Evolutionary conservation across 2,888 invertebrate species (phyloP).

Genomic region (Bursaphelenchus okinawaensis): DNA sequence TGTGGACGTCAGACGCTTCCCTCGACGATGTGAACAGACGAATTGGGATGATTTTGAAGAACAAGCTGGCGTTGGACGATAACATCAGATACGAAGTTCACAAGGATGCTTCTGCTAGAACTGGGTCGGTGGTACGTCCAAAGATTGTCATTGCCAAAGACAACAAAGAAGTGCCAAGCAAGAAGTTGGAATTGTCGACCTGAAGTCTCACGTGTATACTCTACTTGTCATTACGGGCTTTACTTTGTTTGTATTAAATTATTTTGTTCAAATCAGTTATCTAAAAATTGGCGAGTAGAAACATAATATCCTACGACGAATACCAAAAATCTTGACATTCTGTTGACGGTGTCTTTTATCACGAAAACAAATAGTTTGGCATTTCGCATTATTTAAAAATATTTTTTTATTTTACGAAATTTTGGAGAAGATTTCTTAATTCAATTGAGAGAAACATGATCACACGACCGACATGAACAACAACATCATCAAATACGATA

Average conservation of each 20-base stretch:
- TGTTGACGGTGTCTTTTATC: too few species aligned
- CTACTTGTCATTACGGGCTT: too few species aligned
- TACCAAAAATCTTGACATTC: too few species aligned
- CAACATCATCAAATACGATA: not conserved
- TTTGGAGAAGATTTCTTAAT: too few species aligned
- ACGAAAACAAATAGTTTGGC: not conserved
- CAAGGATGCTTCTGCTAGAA: constrained; percentile 47
- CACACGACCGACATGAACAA: not conserved
- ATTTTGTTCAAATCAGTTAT: too few species aligned
- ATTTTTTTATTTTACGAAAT: not conserved
- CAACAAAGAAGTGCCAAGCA: too few species aligned
- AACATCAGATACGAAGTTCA: constrained; percentile 45
- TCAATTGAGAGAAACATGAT: too few species aligned
- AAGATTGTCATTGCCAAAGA: constrained; percentile 29
- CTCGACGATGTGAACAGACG: constrained; percentile 64
- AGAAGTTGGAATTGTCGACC: too few species aligned
- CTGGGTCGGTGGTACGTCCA: constrained; percentile 52
- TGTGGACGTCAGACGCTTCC: constrained; percentile 83
- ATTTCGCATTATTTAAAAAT: not conserved
- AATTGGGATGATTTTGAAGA: constrained; percentile 35
- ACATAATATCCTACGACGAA: too few species aligned
- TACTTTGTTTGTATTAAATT: too few species aligned
- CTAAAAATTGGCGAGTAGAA: too few species aligned
- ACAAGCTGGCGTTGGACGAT: constrained; percentile 34
- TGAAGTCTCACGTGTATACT: too few species aligned